phyloP scores from a whole-genome alignment of 2,113 vertebrate species.

The Solea solea region DNA sequence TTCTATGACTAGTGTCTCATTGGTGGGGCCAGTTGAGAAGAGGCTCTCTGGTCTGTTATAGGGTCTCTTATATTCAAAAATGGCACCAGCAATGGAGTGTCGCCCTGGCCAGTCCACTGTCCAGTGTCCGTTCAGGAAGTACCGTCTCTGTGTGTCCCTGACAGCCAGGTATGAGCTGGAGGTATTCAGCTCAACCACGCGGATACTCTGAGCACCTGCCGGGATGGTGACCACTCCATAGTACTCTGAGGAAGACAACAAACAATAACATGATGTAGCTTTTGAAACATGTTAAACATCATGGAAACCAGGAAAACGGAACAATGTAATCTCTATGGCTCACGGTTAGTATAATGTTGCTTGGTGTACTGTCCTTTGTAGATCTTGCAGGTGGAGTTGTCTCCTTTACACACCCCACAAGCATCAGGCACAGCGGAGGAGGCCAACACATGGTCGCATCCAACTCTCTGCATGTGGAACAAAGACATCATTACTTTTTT shows the following conservation, averaged over 20 bases:
- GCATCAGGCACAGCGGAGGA: slow-evolving; percentile 83
- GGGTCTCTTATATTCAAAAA: slow-evolving; percentile 87
- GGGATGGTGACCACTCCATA: slow-evolving; percentile 86
- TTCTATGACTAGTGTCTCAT: slow-evolving; percentile 88
- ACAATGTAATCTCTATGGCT: slow-evolving; percentile 40
- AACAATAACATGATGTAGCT: neutral
- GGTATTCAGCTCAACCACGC: slow-evolving; percentile 82
- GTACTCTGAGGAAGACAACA: slow-evolving; percentile 80
- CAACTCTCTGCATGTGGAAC: slow-evolving; percentile 81
- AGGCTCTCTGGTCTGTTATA: slow-evolving; percentile 86
- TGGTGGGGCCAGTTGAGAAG: slow-evolving; percentile 85
- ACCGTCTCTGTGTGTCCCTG: slow-evolving; percentile 80
- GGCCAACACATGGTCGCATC: slow-evolving; percentile 87
- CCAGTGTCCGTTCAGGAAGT: slow-evolving; percentile 89
- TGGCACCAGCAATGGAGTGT: slow-evolving; percentile 84
- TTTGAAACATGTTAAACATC: neutral
- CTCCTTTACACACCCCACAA: slow-evolving; percentile 88
- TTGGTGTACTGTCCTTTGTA: slow-evolving; percentile 86
- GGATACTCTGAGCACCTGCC: slow-evolving; percentile 85
- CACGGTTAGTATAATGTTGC: slow-evolving; percentile 85
- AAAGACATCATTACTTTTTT: slow-evolving; percentile 21
- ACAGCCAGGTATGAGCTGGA: slow-evolving; percentile 88
- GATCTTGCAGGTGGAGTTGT: slow-evolving; percentile 86
- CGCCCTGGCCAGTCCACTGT: slow-evolving; percentile 88
- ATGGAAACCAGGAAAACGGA: neutral